Conservation (phyloP, 2,888 invertebrate genomes). For the Ditula angustiorana region DNA sequence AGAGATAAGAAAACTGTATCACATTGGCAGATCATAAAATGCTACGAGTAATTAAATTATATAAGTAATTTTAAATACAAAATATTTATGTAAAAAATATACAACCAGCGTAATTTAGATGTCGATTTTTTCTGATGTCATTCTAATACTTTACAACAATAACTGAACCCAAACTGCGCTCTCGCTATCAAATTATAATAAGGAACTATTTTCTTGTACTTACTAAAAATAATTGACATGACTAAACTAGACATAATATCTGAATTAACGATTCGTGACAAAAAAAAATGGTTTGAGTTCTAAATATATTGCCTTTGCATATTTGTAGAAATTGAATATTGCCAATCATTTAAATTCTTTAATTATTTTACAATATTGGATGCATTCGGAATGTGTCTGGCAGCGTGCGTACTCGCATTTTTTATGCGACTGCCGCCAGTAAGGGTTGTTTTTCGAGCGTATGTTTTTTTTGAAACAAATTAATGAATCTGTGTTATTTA, state of each 20-base stretch:
- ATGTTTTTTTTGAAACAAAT: no score
- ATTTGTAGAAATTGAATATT: neutral
- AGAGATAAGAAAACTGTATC: slow-evolving; percentile 28
- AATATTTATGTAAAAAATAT: slow-evolving; percentile 28
- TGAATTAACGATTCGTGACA: neutral
- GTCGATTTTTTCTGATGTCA: neutral
- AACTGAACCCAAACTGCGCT: neutral
- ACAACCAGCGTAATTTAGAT: slow-evolving; percentile 23
- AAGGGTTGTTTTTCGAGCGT: no score
- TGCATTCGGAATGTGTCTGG: no score
- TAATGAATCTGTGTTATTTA: neutral
- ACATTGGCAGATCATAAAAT: slow-evolving; percentile 37
- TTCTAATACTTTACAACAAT: slow-evolving; percentile 15
- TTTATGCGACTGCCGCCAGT: no score
- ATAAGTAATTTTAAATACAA: slow-evolving; percentile 31
- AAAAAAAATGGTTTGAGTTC: neutral
- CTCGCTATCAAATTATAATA: slow-evolving; percentile 18
- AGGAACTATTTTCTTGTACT: slow-evolving; percentile 34
- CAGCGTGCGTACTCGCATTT: no score
- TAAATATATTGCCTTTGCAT: neutral
- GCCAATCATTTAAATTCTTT: no score
- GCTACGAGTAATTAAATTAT: slow-evolving; percentile 22
- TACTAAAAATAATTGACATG: slow-evolving; percentile 21
- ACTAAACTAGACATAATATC: slow-evolving; percentile 7
- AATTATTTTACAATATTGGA: no score